Evolutionary conservation across 2,113 vertebrate genomes (phyloP).

Genomic region (Tragulus kanchil): DNA sequence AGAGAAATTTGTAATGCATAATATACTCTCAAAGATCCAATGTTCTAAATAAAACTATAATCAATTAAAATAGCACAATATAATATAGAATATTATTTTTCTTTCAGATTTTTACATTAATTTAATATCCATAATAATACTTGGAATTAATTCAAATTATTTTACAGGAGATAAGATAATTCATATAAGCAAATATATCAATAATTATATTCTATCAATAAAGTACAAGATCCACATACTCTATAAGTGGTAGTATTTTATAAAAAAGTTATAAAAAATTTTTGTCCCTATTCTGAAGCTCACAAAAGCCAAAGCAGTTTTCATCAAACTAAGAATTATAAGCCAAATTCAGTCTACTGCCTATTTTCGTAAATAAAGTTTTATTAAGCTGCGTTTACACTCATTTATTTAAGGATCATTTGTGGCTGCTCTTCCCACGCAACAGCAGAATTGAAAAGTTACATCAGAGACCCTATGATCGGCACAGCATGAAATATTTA

Average conservation of each 20-base stretch:
- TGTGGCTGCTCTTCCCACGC: neutral
- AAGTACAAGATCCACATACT: neutral
- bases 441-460: neutral
- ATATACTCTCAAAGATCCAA: neutral
- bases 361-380: slow-evolving; percentile 26
- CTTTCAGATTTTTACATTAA: neutral
- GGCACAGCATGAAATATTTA: neutral
- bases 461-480: neutral
- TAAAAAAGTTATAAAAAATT: neutral
- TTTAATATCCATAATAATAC: neutral
- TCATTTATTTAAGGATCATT: neutral
- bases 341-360: neutral
- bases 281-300: neutral
- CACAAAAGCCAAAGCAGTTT: neutral
- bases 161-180: neutral
- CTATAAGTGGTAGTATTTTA: neutral
- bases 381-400: neutral
- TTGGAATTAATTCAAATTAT: neutral
- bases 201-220: neutral
- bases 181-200: neutral
- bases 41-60: neutral
- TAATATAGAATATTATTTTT: neutral
- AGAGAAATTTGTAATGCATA: neutral
- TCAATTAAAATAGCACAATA: neutral
- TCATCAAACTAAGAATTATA: neutral